These are phyloP conservation scores for Drosophila atripex DNA, from an alignment of 2,888 invertebrate genomes.

Conservation along the genomic window DNA sequence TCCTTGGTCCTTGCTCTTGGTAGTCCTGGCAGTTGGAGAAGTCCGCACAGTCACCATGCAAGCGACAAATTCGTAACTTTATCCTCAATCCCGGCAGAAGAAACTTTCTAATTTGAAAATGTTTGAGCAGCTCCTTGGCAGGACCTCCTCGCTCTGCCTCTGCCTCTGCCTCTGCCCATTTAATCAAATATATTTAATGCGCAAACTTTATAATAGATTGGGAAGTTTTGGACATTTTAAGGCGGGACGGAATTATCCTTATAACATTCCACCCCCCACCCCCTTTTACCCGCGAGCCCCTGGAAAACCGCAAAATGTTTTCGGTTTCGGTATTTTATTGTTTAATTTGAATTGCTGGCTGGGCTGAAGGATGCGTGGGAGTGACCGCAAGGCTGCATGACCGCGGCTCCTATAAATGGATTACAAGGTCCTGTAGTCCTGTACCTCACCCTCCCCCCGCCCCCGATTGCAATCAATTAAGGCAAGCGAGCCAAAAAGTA, in stretches of 20 bases:
- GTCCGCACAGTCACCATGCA: background rate
- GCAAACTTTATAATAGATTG: slow-evolving; percentile 40
- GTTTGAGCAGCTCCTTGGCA: background rate
- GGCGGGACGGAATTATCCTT: background rate
- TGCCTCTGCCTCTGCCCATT: slow-evolving; percentile 52
- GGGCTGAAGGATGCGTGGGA: slow-evolving; percentile 3
- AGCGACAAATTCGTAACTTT: slow-evolving; percentile 58
- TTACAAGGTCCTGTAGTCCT: slow-evolving; percentile 16
- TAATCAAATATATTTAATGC: slow-evolving; percentile 50
- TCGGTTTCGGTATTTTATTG: slow-evolving; percentile 60
- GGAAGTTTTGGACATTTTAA: background rate
- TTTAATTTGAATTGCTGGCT: slow-evolving; percentile 61
- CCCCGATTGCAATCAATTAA: slow-evolving; percentile 30
- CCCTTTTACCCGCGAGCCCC: no score
- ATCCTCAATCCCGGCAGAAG: background rate
- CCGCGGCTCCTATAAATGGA: slow-evolving; percentile 33
- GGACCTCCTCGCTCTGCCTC: slow-evolving; percentile 32
- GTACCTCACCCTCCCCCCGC: background rate
- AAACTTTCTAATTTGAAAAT: background rate
- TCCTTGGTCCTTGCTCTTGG: background rate
- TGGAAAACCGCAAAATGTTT: slow-evolving; percentile 38
- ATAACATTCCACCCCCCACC: no score
- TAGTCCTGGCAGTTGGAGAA: no score
- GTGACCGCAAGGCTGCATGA: slow-evolving; percentile 9
- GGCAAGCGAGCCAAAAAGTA: slow-evolving; percentile 10